phyloP scores from a whole-genome alignment of 2,888 invertebrate species.

The Diadromus collaris region DNA sequence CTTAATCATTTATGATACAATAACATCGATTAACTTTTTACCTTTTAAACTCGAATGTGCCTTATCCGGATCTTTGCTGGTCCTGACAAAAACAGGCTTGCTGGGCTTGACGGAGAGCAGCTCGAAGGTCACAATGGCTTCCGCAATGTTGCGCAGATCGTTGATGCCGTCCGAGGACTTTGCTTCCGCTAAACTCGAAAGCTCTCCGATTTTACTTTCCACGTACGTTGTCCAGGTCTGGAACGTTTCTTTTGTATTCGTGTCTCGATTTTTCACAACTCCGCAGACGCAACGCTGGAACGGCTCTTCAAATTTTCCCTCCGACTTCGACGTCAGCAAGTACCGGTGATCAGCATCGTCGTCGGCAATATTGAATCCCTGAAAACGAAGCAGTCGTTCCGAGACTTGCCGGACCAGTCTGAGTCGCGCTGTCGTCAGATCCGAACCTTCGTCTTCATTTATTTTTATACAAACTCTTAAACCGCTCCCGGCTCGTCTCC shows the following conservation, averaged over 20 bases:
- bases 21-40: constrained; percentile 64
- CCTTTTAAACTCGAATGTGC: constrained; percentile 82
- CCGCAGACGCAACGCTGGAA: constrained; percentile 81
- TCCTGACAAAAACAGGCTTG: constrained; percentile 82
- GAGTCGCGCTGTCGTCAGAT: constrained; percentile 77
- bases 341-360: constrained; percentile 75
- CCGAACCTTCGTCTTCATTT: constrained; percentile 70
- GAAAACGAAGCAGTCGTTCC: constrained; percentile 75
- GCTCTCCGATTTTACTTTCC: constrained; percentile 64
- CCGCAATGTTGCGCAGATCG: constrained; percentile 83
- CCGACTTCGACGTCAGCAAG: constrained; percentile 80
- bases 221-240: constrained; percentile 81
- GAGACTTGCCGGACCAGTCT: constrained; percentile 76
- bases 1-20: not conserved
- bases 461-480: constrained; percentile 66
- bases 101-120: constrained; percentile 85
- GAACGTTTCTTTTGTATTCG: constrained; percentile 81
- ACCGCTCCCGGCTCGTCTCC: constrained; percentile 59
- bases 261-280: constrained; percentile 83
- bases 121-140: constrained; percentile 86
- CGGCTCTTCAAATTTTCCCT: constrained; percentile 71
- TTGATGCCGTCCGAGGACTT: constrained; percentile 84
- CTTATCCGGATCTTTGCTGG: constrained; percentile 75
- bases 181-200: constrained; percentile 81
- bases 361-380: constrained; percentile 70